These are phyloP conservation scores for Drosophila mercatorum DNA, from an alignment of 2,888 invertebrate species.

Conservation along the genomic window DNA sequence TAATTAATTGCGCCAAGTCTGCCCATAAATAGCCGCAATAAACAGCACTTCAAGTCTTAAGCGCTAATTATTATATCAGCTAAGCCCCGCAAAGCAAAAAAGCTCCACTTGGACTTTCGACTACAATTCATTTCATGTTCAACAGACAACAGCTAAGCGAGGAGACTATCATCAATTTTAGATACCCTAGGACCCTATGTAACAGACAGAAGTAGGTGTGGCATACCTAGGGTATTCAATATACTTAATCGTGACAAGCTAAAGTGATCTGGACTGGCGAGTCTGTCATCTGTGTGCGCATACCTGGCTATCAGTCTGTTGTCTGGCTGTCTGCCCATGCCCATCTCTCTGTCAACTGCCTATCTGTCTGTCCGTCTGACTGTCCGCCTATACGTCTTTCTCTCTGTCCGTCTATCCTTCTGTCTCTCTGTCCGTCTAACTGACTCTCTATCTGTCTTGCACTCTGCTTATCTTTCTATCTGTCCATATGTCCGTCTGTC, in stretches of 20 bases:
- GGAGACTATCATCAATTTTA: too few species aligned
- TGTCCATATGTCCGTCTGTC: background rate
- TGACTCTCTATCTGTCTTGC: background rate
- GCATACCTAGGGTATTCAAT: background rate
- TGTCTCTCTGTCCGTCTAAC: background rate
- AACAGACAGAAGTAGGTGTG: background rate
- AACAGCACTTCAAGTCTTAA: slow-evolving; percentile 26
- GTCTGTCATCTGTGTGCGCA: too few species aligned
- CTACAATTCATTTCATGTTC: background rate
- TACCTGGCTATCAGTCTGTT: background rate
- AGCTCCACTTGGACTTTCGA: background rate
- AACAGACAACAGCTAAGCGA: too few species aligned
- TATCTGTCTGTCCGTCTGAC: background rate
- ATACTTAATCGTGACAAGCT: too few species aligned
- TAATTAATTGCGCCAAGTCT: slow-evolving; percentile 32
- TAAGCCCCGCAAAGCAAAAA: background rate
- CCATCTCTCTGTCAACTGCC: background rate
- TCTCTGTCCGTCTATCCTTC: background rate
- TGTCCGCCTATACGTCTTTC: too few species aligned
- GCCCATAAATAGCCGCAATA: slow-evolving; percentile 14
- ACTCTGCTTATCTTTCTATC: too few species aligned
- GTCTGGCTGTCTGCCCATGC: background rate
- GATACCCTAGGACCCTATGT: too few species aligned
- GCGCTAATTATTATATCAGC: slow-evolving; percentile 13
- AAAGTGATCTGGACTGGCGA: too few species aligned